These are phyloP conservation scores for Centropus unirufus DNA, from an alignment of 2,113 vertebrate species.

Conservation along the genomic window DNA sequence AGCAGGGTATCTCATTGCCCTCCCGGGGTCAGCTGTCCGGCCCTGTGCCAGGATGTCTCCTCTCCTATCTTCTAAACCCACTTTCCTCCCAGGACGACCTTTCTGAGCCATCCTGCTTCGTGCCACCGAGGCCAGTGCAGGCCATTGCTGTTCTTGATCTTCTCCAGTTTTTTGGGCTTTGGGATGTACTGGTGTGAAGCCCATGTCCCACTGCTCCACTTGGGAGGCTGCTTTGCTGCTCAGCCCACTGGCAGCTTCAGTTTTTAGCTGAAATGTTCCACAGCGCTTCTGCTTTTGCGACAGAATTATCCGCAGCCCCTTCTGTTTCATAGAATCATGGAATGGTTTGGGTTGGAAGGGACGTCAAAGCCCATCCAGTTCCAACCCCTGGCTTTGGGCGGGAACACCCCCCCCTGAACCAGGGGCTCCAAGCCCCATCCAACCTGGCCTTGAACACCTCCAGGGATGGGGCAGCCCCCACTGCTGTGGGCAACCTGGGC, in stretches of 20 bases:
- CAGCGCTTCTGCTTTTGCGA: background rate
- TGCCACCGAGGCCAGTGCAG: fast-evolving
- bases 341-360: too few species aligned
- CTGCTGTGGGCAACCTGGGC: too few species aligned
- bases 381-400: too few species aligned
- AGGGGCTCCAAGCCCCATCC: too few species aligned
- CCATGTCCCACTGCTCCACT: fast-evolving
- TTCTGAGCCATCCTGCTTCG: fast-evolving
- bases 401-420: too few species aligned
- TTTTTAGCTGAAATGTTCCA: background rate
- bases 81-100: background rate
- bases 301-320: background rate
- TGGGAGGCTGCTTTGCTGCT: background rate
- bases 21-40: background rate
- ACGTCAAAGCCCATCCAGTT: too few species aligned
- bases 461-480: too few species aligned
- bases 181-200: background rate
- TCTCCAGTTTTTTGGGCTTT: fast-evolving
- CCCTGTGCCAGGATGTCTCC: background rate
- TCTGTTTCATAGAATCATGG: too few species aligned
- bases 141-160: fast-evolving
- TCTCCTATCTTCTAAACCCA: background rate
- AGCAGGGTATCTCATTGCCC: background rate
- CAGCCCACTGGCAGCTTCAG: background rate
- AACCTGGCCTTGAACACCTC: too few species aligned